These are phyloP conservation scores for Prunella fulvescens DNA, from an alignment of 2,113 vertebrate species.

Conservation along the genomic window DNA sequence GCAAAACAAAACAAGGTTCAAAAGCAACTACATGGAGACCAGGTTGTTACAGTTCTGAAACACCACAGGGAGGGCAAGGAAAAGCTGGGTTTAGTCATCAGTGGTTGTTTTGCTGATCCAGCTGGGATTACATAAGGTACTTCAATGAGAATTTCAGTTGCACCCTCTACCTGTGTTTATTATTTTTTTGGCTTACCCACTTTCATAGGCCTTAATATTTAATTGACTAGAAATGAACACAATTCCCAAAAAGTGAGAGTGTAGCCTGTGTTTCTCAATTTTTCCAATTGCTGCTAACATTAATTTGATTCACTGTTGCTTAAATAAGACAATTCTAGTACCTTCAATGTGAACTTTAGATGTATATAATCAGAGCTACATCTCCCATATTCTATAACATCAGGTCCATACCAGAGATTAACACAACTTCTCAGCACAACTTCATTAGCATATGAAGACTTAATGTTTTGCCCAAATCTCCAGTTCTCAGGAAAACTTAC, in stretches of 20 bases:
- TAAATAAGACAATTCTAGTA: background rate
- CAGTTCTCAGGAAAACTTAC: background rate
- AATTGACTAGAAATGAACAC: background rate
- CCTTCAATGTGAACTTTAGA: background rate
- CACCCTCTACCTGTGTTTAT: background rate
- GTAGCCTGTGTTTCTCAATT: background rate
- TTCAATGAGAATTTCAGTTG: background rate
- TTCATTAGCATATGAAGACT: background rate
- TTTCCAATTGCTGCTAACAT: background rate
- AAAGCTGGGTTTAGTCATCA: background rate
- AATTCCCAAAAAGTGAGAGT: background rate
- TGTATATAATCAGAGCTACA: background rate
- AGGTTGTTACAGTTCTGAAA: background rate
- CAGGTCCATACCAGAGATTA: background rate
- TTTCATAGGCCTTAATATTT: background rate
- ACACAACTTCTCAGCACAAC: background rate
- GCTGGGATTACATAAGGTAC: background rate
- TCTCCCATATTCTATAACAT: background rate
- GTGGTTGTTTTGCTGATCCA: background rate
- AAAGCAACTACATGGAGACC: background rate
- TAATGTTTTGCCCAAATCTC: background rate
- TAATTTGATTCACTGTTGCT: background rate
- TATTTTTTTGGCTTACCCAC: background rate
- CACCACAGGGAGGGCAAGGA: background rate
- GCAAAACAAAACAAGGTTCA: background rate